Evolutionary conservation across 2,888 invertebrate genomes (phyloP).

Genomic region (Mystacides longicornis): DNA sequence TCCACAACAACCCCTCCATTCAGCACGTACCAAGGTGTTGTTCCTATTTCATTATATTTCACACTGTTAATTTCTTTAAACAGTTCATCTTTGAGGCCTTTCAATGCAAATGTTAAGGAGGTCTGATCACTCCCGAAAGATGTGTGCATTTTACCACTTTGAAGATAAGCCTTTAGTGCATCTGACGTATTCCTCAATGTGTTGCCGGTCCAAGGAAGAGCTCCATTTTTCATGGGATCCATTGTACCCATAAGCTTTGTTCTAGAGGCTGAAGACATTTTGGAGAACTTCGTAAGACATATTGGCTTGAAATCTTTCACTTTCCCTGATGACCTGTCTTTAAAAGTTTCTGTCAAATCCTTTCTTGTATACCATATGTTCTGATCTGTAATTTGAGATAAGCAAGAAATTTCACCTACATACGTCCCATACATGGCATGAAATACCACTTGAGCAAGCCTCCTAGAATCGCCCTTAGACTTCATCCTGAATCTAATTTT

Average conservation of each 20-base stretch:
- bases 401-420: not conserved
- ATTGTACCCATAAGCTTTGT: not conserved
- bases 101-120: not conserved
- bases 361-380: not conserved
- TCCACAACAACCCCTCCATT: not conserved
- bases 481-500: not conserved
- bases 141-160: not conserved
- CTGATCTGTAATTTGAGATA: not conserved
- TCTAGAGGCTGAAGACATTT: not conserved
- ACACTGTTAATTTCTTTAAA: not conserved
- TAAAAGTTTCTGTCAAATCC: not conserved
- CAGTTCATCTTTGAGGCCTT: not conserved
- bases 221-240: not conserved
- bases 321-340: not conserved
- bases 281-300: not conserved
- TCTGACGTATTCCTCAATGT: not conserved
- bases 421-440: slow-evolving; percentile 5
- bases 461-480: not conserved
- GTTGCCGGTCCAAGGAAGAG: not conserved
- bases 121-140: not conserved
- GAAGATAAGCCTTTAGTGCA: not conserved
- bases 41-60: not conserved
- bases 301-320: not conserved
- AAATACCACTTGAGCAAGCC: not conserved
- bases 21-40: not conserved